Percentiles rank a stretch among this genome's conserved stretches.
phyloP scores from a whole-genome alignment of 2,888 invertebrate genomes.

The Amphipoea oculea region DNA sequence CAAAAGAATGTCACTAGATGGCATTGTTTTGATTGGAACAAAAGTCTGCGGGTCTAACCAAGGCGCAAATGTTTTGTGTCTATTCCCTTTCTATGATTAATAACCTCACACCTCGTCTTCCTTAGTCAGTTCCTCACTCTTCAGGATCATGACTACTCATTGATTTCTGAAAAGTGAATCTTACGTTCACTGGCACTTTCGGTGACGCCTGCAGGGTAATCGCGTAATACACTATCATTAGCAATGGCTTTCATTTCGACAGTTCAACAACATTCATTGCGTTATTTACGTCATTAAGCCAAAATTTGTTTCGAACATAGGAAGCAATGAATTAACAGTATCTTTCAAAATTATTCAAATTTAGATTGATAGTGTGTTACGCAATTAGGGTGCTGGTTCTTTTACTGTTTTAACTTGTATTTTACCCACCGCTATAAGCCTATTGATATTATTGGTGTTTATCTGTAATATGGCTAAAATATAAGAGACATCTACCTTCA shows the following conservation, averaged over 20 bases:
- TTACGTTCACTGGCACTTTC: background rate
- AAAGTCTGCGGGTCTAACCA: background rate
- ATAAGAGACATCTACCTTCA: too few species aligned
- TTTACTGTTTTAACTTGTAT: background rate
- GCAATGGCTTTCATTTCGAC: too few species aligned
- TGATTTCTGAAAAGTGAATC: background rate
- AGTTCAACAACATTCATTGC: too few species aligned
- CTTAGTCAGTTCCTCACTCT: background rate
- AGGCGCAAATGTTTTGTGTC: background rate
- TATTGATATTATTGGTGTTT: too few species aligned
- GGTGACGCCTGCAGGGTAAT: background rate
- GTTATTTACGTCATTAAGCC: too few species aligned
- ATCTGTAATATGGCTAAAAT: too few species aligned
- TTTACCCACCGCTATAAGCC: background rate
- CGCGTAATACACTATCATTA: background rate
- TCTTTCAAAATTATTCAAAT: too few species aligned
- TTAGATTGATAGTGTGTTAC: too few species aligned
- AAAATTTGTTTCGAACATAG: too few species aligned
- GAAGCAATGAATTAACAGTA: too few species aligned
- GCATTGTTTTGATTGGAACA: background rate
- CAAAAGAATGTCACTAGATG: slow-evolving; percentile 18
- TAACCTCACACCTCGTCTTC: background rate
- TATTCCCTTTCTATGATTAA: background rate
- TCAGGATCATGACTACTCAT: background rate
- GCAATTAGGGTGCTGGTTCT: background rate